Evolutionary conservation across 2,797 vertebrate genomes (phyloP).

Genomic region (Podarcis siculus): DNA sequence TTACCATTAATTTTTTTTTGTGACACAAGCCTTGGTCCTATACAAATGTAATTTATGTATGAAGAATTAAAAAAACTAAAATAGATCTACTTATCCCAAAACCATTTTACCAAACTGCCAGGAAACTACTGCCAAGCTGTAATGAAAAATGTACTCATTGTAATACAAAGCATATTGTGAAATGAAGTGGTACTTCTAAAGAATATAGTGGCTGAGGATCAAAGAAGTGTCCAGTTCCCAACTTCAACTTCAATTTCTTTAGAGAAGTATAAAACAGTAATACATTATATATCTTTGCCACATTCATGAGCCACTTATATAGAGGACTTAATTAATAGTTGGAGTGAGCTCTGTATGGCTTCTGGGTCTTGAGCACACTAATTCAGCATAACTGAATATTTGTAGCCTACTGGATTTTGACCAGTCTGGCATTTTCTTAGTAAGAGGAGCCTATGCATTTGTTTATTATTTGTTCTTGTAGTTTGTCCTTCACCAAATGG

Average conservation of each 20-base stretch:
- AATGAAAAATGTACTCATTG: not conserved
- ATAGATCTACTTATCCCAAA: not conserved
- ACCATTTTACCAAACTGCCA: no score
- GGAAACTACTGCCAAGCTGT: not conserved
- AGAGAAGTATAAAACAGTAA: no score
- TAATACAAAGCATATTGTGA: not conserved
- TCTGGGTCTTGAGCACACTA: not conserved
- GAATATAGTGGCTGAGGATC: not conserved
- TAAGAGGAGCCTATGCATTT: constrained; percentile 3
- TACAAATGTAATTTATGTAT: not conserved
- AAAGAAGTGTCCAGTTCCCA: not conserved
- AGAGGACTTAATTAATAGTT: not conserved
- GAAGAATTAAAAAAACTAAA: not conserved
- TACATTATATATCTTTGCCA: not conserved
- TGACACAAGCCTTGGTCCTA: not conserved
- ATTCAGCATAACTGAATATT: not conserved
- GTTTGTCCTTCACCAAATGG: not conserved
- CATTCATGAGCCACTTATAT: not conserved
- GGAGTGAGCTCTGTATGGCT: not conserved
- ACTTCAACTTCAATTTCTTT: not conserved
- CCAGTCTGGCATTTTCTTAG: not conserved
- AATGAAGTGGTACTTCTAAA: not conserved
- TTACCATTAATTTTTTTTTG: not conserved
- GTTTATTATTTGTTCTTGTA: not conserved
- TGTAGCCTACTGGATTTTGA: not conserved